Evolutionary conservation across 2,888 invertebrate species (phyloP).

Genomic region (Cheiracanthium punctorium): DNA sequence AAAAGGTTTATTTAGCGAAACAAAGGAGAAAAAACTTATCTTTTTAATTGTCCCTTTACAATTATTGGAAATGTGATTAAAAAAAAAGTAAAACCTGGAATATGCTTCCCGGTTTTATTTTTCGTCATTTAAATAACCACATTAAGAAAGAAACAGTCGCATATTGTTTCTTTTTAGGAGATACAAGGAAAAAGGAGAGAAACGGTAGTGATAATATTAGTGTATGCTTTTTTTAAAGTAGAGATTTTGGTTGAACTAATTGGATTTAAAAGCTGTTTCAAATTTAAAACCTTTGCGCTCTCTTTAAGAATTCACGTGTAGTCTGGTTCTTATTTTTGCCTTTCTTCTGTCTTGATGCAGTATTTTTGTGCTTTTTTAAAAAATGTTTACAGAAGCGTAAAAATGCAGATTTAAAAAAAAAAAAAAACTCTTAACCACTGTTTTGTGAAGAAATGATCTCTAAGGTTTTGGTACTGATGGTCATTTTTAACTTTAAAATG

Average conservation of each 20-base stretch:
- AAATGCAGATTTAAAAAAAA: no score
- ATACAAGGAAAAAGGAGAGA: background rate
- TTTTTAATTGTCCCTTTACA: slow-evolving; percentile 22
- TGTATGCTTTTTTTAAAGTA: background rate
- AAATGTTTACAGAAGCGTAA: no score
- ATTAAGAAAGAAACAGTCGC: background rate
- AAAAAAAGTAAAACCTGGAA: background rate
- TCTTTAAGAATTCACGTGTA: background rate
- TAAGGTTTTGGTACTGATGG: no score
- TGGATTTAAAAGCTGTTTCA: slow-evolving; percentile 13
- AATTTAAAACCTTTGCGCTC: background rate
- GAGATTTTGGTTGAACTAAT: background rate
- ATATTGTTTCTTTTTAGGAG: background rate
- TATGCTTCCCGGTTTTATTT: background rate
- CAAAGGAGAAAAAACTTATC: background rate
- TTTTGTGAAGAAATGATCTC: no score
- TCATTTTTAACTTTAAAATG: no score
- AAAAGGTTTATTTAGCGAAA: background rate
- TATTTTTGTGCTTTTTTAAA: no score
- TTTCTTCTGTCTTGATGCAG: no score
- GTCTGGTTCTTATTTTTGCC: background rate
- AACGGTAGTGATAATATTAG: background rate
- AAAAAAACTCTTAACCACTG: no score
- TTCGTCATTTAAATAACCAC: background rate
- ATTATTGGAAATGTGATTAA: slow-evolving; percentile 46